Conservation (phyloP, 1,140 invertebrate species). For the Platyscapa corneri region DNA sequence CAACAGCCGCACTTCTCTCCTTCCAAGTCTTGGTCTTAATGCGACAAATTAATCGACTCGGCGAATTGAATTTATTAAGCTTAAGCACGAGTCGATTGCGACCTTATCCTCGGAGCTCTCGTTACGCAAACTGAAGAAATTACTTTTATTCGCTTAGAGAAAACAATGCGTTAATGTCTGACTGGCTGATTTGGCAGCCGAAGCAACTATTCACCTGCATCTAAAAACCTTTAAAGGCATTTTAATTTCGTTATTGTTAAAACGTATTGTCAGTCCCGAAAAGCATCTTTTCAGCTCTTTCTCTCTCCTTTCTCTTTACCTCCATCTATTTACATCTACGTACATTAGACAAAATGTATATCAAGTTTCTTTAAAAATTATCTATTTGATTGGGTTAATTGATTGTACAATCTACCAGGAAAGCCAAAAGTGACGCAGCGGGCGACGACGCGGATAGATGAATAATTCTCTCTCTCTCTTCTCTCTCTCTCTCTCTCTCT, state of each 20-base stretch:
- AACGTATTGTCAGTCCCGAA: not conserved
- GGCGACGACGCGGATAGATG: not conserved
- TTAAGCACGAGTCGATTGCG: not conserved
- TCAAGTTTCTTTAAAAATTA: not conserved
- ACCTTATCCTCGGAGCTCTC: not conserved
- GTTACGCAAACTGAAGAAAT: not conserved
- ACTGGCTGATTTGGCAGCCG: no score
- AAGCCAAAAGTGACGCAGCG: constrained; percentile 17
- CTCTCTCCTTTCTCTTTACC: not conserved
- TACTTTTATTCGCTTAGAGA: not conserved
- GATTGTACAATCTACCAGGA: not conserved
- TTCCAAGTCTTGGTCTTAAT: not conserved
- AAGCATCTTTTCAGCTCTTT: not conserved
- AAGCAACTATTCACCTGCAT: no score
- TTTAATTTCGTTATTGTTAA: not conserved
- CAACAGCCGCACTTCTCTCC: not conserved
- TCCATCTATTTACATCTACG: not conserved
- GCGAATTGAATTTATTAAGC: constrained; percentile 7
- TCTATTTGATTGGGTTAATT: not conserved
- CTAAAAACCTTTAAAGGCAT: not conserved
- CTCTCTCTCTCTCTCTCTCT: not conserved
- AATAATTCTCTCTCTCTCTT: not conserved
- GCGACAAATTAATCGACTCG: not conserved
- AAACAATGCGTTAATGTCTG: not conserved
- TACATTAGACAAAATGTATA: not conserved